Evolutionary conservation across 2,888 invertebrate species (phyloP).

Genomic region (Thalpophila matura): DNA sequence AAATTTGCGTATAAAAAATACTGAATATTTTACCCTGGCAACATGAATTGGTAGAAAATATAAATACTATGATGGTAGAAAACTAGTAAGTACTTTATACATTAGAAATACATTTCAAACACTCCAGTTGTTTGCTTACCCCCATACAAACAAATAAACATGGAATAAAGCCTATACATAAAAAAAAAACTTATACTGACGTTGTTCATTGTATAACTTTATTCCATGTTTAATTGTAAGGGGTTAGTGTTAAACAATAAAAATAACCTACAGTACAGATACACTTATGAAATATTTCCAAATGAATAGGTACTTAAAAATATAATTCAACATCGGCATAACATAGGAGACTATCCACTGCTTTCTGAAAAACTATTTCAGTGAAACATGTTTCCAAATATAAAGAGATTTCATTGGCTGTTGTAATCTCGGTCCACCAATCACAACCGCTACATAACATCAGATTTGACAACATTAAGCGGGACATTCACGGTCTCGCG

Average conservation of each 20-base stretch:
- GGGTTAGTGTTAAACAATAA: conserved; percentile 15
- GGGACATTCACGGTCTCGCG: too few species aligned
- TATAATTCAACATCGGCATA: not conserved
- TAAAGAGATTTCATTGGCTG: too few species aligned
- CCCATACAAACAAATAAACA: not conserved
- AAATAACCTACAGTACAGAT: conserved; percentile 10
- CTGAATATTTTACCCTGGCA: conserved; percentile 38
- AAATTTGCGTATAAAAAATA: conserved; percentile 15
- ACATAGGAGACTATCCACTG: too few species aligned
- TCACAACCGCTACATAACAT: not conserved
- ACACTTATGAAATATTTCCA: conserved; percentile 10
- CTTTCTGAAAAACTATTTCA: too few species aligned
- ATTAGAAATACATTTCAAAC: conserved; percentile 51
- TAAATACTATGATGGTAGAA: conserved; percentile 54
- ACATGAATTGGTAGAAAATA: conserved; percentile 43
- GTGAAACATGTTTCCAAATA: too few species aligned
- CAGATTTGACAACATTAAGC: not conserved
- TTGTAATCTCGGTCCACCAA: too few species aligned
- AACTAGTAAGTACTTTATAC: conserved; percentile 26
- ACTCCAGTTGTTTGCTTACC: conserved; percentile 30
- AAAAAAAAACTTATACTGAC: too few species aligned
- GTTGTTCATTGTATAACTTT: too few species aligned
- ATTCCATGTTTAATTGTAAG: too few species aligned
- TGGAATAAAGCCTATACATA: too few species aligned
- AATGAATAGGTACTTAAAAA: not conserved